Conservation (phyloP, 2,797 vertebrate genomes). For the Scolopax bukidnonensis region DNA sequence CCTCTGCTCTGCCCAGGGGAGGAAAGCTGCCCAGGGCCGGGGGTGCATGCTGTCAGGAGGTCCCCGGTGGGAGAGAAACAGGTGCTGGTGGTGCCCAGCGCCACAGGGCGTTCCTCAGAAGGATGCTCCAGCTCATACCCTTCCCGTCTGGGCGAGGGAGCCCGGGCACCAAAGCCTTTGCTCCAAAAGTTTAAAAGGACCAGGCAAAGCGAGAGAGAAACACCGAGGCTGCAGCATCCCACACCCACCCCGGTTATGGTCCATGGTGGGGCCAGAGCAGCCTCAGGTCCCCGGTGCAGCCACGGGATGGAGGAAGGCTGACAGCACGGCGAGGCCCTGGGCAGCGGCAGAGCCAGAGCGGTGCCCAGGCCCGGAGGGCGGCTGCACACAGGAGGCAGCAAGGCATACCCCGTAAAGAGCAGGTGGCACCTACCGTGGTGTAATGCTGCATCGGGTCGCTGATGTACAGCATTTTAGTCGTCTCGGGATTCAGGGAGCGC, state of each 20-base stretch:
- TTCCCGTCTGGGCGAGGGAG: rapidly evolving
- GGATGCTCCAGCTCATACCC: not conserved
- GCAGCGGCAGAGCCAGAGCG: not conserved
- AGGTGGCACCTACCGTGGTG: conserved; percentile 85
- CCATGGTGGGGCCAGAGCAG: not conserved
- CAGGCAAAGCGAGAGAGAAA: not conserved
- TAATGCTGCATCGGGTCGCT: conserved; percentile 83
- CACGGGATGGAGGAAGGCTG: rapidly evolving
- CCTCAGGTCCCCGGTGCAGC: not conserved
- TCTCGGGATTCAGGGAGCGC: conserved; percentile 52
- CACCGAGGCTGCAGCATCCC: not conserved
- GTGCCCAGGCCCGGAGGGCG: rapidly evolving
- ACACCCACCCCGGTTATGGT: rapidly evolving
- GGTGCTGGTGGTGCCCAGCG: not conserved
- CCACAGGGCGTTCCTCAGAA: rapidly evolving
- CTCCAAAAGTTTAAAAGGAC: not conserved
- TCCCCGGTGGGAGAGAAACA: not conserved
- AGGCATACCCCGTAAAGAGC: not conserved
- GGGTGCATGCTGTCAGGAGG: rapidly evolving
- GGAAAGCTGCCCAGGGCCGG: rapidly evolving
- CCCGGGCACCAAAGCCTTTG: not conserved
- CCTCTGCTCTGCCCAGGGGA: not conserved
- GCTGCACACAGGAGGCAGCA: not conserved
- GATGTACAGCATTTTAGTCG: conserved; percentile 87
- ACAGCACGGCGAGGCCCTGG: not conserved